Evolutionary conservation across 1,140 invertebrate species (phyloP).

Genomic region (Heliothis virescens): DNA sequence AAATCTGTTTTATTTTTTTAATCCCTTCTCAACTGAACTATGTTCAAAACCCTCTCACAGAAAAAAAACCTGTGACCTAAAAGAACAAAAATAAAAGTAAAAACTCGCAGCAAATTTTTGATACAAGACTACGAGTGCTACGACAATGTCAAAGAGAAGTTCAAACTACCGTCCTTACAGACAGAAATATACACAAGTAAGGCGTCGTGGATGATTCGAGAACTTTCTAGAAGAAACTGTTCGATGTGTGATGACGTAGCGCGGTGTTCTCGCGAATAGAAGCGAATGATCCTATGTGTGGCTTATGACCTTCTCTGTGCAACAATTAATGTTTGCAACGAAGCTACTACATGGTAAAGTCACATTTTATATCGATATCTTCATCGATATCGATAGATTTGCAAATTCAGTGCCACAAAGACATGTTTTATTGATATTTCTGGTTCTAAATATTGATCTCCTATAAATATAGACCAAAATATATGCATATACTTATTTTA

Average conservation of each 20-base stretch:
- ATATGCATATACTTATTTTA: no score
- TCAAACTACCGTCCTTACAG: conserved; percentile 76
- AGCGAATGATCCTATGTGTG: conserved; percentile 30
- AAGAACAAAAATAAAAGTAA: conserved; percentile 24
- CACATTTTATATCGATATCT: background rate
- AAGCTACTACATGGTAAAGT: background rate
- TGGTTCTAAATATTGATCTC: no score
- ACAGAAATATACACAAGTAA: conserved; percentile 86
- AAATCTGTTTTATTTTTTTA: background rate
- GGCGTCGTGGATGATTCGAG: conserved; percentile 81
- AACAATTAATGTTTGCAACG: background rate
- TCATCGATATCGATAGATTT: no score
- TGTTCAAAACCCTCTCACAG: background rate
- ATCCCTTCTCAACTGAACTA: conserved; percentile 27
- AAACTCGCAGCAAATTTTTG: conserved; percentile 32
- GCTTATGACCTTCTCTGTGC: conserved; percentile 8
- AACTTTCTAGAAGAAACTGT: conserved; percentile 73
- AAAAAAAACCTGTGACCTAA: conserved; percentile 45
- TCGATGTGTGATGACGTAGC: conserved; percentile 64
- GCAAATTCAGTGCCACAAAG: no score
- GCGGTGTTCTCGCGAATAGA: conserved; percentile 45
- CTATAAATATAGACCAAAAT: no score
- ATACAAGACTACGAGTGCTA: conserved; percentile 58
- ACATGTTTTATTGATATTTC: no score
- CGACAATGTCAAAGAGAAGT: conserved; percentile 75